Evolutionary conservation across 2,888 invertebrate species (phyloP).

Genomic region (Hydraecia micacea): DNA sequence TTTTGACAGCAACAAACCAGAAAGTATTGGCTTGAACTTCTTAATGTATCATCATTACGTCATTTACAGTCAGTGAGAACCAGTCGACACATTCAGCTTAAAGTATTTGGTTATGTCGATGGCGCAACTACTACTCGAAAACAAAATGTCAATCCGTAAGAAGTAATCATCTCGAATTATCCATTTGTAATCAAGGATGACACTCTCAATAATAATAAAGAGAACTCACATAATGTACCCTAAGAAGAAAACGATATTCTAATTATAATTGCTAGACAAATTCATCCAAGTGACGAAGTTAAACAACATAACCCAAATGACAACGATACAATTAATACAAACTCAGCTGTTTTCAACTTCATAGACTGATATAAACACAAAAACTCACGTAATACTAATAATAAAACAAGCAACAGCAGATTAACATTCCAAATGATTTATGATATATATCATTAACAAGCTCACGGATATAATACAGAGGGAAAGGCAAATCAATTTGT

Average conservation of each 20-base stretch:
- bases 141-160: conserved; percentile 32
- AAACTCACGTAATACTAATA: conserved; percentile 18
- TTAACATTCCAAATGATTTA: conserved; percentile 44
- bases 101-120: conserved; percentile 26
- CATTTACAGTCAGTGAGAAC: conserved; percentile 4
- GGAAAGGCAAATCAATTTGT: conserved; percentile 58
- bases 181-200: not conserved
- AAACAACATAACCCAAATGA: not conserved
- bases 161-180: conserved; percentile 13
- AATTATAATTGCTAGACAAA: not conserved
- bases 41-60: conserved; percentile 32
- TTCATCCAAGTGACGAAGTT: not conserved
- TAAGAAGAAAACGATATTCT: not conserved
- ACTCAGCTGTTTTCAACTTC: not conserved
- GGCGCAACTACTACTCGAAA: conserved; percentile 21
- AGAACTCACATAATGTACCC: not conserved
- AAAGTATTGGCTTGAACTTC: conserved; percentile 5
- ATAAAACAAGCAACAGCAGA: conserved; percentile 29
- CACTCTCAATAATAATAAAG: not conserved
- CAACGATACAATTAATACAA: not conserved
- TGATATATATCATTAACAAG: conserved; percentile 37
- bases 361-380: conserved; percentile 5
- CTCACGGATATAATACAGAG: conserved; percentile 23
- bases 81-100: conserved; percentile 7
- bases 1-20: not conserved